These are phyloP conservation scores for Athripsodes cinereus DNA, from an alignment of 2,888 invertebrate species.

Conservation along the genomic window DNA sequence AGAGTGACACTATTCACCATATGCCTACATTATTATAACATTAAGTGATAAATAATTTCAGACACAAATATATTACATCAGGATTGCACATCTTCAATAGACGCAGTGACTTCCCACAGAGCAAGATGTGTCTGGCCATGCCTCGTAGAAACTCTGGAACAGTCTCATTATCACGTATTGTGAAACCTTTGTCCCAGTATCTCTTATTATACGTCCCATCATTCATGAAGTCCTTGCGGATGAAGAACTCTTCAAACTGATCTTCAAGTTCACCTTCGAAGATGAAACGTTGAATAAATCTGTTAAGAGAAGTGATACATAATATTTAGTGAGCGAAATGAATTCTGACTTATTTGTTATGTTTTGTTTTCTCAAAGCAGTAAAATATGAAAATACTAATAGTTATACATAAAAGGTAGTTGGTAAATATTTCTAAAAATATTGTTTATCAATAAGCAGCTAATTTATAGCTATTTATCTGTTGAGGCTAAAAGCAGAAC, in stretches of 20 bases:
- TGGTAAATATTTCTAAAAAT: too few relatives aligned
- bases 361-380: too few relatives aligned
- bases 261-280: conserved; percentile 80
- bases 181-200: conserved; percentile 64
- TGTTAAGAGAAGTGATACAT: conserved; percentile 33
- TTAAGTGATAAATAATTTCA: too few relatives aligned
- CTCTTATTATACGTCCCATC: conserved; percentile 56
- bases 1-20: too few relatives aligned
- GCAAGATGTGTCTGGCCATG: conserved; percentile 57
- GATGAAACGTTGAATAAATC: conserved; percentile 76
- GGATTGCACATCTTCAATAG: conserved; percentile 65
- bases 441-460: too few relatives aligned
- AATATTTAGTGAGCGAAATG: too few relatives aligned
- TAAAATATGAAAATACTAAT: too few relatives aligned
- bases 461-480: too few relatives aligned
- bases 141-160: conserved; percentile 65
- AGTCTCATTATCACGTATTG: conserved; percentile 44
- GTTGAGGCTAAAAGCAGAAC: too few relatives aligned
- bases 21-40: too few relatives aligned
- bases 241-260: conserved; percentile 78
- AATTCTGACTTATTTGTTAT: too few relatives aligned
- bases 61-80: conserved; percentile 48
- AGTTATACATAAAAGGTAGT: too few relatives aligned
- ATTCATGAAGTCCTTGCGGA: conserved; percentile 62
- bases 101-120: conserved; percentile 70